Base-by-base conservation (phyloP, 1,140 invertebrate species). In the Lycorma delicatula region DNA sequence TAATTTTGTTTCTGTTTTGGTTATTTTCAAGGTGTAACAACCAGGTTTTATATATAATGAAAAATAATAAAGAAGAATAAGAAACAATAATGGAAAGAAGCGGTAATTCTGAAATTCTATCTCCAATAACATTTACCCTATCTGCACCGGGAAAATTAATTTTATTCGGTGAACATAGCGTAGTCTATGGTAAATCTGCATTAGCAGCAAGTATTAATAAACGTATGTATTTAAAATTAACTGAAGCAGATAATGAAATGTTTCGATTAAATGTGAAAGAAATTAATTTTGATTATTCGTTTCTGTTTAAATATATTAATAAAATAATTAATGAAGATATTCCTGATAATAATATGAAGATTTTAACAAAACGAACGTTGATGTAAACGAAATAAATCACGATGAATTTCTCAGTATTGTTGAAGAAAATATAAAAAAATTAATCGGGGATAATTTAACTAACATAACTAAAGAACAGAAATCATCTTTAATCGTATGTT, bases 61-160 rank as follows among this genome's bases (percentile, higher is more conserved):
- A n/a, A n/a, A n/a, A n/a, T n/a, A n/a, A n/a, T n/a, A n/a, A n/a
- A n/a, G n/a, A n/a, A n/a, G n/a, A n/a, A n/a, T n/a, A n/a, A n/a
- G n/a, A n/a, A n/a, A n/a, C n/a, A n/a, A n/a, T n/a, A n/a, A n/a
- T n/a, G n/a, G n/a, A n/a, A n/a, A n/a, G n/a, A n/a, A n/a, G n/a
- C n/a, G n/a, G n/a, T n/a, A n/a, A n/a, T n/a, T 38, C 60, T 81
- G 4, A 65, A 67, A 20, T 75, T 83, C 34, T 58, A 53, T 13
- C 71, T 75, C 61, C 53, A 70, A 51, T 57, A 38, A 22, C 34
- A 34, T 62, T 62, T 48, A 38, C 52, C 4, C 38, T 64, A 26
- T 62, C 89, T 41, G 87, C 93, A 23, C 97, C 97, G 1, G 95
- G 95, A 26, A 98, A 99, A 78, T 82, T 98, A 0, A 98, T 99